Base-by-base conservation (phyloP, 2,888 invertebrate species). In the Tachina lurida region DNA sequence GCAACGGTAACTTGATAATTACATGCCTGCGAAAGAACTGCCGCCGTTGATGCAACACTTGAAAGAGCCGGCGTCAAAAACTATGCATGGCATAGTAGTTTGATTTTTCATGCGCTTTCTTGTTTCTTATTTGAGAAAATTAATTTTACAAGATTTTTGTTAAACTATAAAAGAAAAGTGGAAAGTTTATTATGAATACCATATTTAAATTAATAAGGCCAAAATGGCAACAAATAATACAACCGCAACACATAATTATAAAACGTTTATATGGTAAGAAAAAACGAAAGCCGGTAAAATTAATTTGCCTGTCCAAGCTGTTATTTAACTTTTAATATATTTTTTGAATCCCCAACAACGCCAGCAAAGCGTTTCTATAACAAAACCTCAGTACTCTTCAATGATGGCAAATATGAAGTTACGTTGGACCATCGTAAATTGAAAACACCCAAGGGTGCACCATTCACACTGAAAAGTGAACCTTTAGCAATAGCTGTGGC, bases 401-500 rank as follows among this genome's bases (percentile, higher is more conserved):
- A 94, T 90, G 95, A 95, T 88, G 95, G 94, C 41, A 95, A 95
- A 90, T 97, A 95, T 94, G 98, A 98, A 93, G 94, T 99, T 10
- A 97, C 96, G 19, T 93, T 99, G 87, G 99, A 99, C 92, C 96
- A 97, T 90, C 94, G 95, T 19, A 97, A 97, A 91, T 93, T 99
- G 19, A 98, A 98, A 93, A 99, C 99, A 3, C 99, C 98, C 0
- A 95, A 94, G 89, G 98, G 98, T 2, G 94, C 95, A 82, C 92
- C 96, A 10, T 95, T 99, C 88, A 93, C 94, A 84, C 95, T 98
- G 0, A 95, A 95, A 39, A 97, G 95, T 92, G 98, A 99, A 93
- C 95, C 97, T 0, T 93, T 99, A 71, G 99, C 99, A 2, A 94
- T 98, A 84, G 98, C 98, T 19, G 95, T 99, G 65, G 98, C 99